Evolutionary conservation across 2,113 vertebrate genomes (phyloP), one percentile per base, ranked within the genome.

Genomic region (Eubucco bourcierii): DNA sequence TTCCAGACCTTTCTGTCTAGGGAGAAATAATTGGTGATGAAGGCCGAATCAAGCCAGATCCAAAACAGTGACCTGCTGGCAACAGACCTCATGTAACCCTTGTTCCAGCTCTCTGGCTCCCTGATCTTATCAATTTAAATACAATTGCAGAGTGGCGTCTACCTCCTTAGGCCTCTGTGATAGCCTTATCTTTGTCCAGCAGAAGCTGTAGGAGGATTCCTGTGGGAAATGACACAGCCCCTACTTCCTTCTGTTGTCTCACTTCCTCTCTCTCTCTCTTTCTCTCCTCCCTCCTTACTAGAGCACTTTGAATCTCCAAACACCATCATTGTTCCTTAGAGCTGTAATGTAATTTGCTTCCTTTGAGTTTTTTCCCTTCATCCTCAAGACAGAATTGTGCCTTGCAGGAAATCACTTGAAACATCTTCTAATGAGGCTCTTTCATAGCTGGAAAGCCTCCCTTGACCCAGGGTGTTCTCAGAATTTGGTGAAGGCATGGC

Each of bases 121-220:
- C 78, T 88, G 95, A 97, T 95, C 68, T 93, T 94, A 91, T 91
- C 88, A 13, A 58, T 73, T 81, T 87, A 86, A 93, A 93, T 18
- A 97, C 92, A 95, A 95, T 94, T 79, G 88, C 93, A 94, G 86
- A 80, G 82, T 88, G 84, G 67, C 6, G 67, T 92, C 74, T 83
- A 78, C 84, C 93, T 95, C 91, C 92, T 14, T 67, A 55, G 84
- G 97, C 97, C 97, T 97, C 93, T 68, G 75, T 94, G 94, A 97
- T 96, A 95, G 95, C 93, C 98, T 98, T 99, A 98, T 99, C 98
- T 98, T 84, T 83, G 78, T 93, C 87, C 96, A 87, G 98, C 98
- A 99, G 98, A 98, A 94, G 86, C 86, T 94, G 94, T 53, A 76
- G 93, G 90, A 95, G 88, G 96, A 96, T 96, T 98, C 98, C 98